Base-by-base conservation (phyloP, 2,888 invertebrate genomes). In the Hydrotaea diabolus region DNA sequence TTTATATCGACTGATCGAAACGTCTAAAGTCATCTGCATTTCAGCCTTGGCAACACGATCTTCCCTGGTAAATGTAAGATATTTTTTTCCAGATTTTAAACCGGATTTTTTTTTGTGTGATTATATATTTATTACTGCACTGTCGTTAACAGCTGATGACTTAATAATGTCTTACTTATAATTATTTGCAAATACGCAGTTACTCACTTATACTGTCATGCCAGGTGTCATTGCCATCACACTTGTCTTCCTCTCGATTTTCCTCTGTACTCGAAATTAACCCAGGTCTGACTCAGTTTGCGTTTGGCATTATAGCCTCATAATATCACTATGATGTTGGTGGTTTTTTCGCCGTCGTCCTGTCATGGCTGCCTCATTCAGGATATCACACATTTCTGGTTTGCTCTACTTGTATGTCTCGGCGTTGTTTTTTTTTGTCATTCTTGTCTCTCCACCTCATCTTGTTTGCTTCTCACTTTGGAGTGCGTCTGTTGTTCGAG, bases 321-420 rank as follows among this genome's bases (percentile, higher is more conserved):
- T 73, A 79, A 79, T 71, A 64, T 66, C 77, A 74, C 79, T 77
- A 81, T 78, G 2, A 62, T 62, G 81, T 19, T 73, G 73, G 71
- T 75, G 64, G 15, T 36, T 62, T 15, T 26, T 11, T 3, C 26
- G 26, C 23, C n/a, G 69, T n/a, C 76, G 23, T 81, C 77, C 62
- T 80, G 82, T 76, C 85, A 85, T 73, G 76, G 76, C 72, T 77
- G 85, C 73, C 85, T 82, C 77, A 85, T 85, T 85, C 85, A 85
- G 79, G 79, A 81, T 85, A 79, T 82, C 73, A 85, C 85, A 85
- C 85, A 85, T 82, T 82, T 79, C 79, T 79, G 82, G 66, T 69
- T 79, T 59, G 74, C 76, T 59, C 75, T 75, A 46, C 78, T 81
- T 75, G 55, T 13, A 77, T 31, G 66, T 79, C 79, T 76, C 66